Base-by-base conservation (phyloP, 1,140 invertebrate species). In the Spodoptera frugiperda region DNA sequence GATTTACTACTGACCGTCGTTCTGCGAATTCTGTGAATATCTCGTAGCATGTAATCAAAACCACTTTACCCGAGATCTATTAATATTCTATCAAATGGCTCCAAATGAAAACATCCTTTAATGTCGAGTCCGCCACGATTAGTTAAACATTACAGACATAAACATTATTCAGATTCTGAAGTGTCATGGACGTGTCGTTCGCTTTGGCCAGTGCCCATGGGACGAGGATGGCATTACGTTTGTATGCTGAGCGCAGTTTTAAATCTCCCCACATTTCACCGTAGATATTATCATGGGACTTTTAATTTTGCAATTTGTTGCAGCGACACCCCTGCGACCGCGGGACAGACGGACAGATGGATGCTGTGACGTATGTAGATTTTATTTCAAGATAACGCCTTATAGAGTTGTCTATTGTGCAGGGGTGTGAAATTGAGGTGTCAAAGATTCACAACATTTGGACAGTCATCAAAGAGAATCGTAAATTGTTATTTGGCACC, bases 221-320 rank as follows among this genome's bases (percentile, higher is more conserved):
- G 63, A 44, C 44, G n/a, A 21, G 19, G 21, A 25, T 49, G 44
- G 48, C n/a, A 67, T 67, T 49, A 67, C 44, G 63, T 25, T 48
- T 48, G 44, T 25, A 67, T 49, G 63, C 17, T 48, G 5, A 12
- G 21, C 63, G 19, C 25, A 46, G 39, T 49, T 48, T 46, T 21
- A 14, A 65, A 25, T 53, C 49, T 15, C 46, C 65, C 65, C 65
- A 53, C 49, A 70, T 46, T 70, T 53, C 65, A 53, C 48, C 44
- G n/a, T 49, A 19, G 84, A 77, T 82, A 87, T 84, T 81, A 82
- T 84, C 87, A 82, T 79, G 87, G 87, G 89, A 87, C 74, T 89
- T 87, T 86, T 89, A 85, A 89, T 89, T 89, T 89, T 81, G 82
- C 88, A 89, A 91, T 89, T 89, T 89, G 87, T 87, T 74, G 75